These are phyloP conservation scores for Garra rufa DNA, from an alignment of 2,113 vertebrate genomes.

Conservation along the genomic window DNA sequence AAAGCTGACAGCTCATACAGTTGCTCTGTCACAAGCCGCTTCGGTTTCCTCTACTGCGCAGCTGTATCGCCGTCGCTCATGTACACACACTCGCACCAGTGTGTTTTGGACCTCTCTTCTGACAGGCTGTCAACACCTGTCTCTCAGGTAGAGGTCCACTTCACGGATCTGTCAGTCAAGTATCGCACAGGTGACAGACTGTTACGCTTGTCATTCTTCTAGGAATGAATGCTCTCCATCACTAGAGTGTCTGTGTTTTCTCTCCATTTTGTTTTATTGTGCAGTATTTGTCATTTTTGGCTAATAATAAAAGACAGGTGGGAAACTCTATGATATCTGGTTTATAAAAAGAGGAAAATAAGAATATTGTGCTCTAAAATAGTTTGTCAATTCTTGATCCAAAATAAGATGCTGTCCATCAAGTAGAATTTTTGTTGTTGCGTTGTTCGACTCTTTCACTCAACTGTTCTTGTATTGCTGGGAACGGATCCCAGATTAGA, in stretches of 20 bases:
- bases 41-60: not conserved
- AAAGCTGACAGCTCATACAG: conserved; percentile 14
- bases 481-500: not conserved
- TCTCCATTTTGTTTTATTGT: not conserved
- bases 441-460: not conserved
- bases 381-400: not conserved
- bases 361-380: not conserved
- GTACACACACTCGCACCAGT: not conserved
- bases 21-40: not conserved
- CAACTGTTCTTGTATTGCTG: not conserved
- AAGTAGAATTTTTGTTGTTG: not conserved
- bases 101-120: conserved; percentile 23
- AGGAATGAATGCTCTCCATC: not conserved
- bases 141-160: conserved; percentile 11
- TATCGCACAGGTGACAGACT: not conserved
- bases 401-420: not conserved
- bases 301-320: not conserved
- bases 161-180: conserved; percentile 11
- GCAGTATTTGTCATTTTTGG: not conserved
- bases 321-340: not conserved
- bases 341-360: too few relatives aligned
- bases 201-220: not conserved
- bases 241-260: not conserved
- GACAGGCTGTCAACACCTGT: conserved; percentile 21
- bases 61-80: not conserved